Evolutionary conservation across 2,797 vertebrate genomes (phyloP).

Genomic region (Pseudomugil gertrudae): DNA sequence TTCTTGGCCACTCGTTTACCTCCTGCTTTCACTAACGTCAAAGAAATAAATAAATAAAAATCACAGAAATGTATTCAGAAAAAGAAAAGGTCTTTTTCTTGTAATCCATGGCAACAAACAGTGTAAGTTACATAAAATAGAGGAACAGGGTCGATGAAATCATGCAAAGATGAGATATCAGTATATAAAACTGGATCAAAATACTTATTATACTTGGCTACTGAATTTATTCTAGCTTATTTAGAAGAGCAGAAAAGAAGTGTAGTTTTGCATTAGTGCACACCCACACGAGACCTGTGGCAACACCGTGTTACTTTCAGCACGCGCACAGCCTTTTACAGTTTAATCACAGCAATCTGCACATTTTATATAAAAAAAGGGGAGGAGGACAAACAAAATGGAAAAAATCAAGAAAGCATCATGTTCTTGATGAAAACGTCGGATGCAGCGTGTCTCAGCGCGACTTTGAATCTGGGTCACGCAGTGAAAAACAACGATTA

Average conservation of each 20-base stretch:
- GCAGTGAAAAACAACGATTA: conserved; percentile 11
- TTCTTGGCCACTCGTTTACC: conserved; percentile 90
- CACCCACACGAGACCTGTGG: not conserved
- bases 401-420: not conserved
- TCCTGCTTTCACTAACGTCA: conserved; percentile 87
- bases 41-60: not conserved
- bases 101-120: not conserved
- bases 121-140: no score
- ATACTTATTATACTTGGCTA: no score
- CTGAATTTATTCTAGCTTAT: not conserved
- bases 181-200: no score
- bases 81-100: not conserved
- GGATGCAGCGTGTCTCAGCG: conserved; percentile 1
- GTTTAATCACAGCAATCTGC: not conserved
- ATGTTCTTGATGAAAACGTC: not conserved
- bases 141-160: no score
- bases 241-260: not conserved
- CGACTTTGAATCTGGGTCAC: conserved; percentile 14
- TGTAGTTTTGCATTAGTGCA: not conserved
- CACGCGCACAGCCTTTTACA: not conserved
- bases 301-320: not conserved
- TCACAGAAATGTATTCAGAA: no score
- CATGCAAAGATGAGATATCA: no score
- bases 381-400: not conserved
- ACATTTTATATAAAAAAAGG: not conserved